Percentiles rank a stretch among this genome's conserved stretches.
phyloP scores from a whole-genome alignment of 2,797 vertebrate species.

The Valencia hispanica region DNA sequence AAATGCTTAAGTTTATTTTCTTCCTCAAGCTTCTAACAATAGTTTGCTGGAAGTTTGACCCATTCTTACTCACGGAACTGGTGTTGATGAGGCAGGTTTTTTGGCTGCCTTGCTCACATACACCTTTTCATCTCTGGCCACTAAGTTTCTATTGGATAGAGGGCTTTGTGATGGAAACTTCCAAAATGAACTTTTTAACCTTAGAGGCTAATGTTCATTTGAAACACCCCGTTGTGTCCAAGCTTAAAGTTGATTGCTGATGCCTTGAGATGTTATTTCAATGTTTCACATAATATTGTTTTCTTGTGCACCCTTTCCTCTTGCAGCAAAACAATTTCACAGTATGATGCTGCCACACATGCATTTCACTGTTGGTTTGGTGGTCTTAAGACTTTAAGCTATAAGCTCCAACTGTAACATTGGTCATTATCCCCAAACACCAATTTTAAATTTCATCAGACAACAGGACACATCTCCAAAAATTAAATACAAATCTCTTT shows the following conservation, averaged over 20 bases:
- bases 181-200: background rate
- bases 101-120: background rate
- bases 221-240: background rate
- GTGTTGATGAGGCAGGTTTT: background rate
- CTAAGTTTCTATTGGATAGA: background rate
- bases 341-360: too few relatives aligned
- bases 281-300: background rate
- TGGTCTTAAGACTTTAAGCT: background rate
- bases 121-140: background rate
- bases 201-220: background rate
- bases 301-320: background rate
- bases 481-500: background rate
- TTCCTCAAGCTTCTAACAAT: too few relatives aligned
- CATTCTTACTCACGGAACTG: background rate
- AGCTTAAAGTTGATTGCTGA: background rate
- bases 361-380: background rate
- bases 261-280: background rate
- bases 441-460: background rate
- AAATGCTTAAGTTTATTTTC: too few relatives aligned
- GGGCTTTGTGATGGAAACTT: background rate
- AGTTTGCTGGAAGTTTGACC: too few relatives aligned
- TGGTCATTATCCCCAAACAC: background rate
- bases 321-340: too few relatives aligned
- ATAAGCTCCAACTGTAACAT: background rate
- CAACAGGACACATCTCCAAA: background rate